Conservation (phyloP, 1,140 invertebrate genomes). For the Heterodera carotae region DNA sequence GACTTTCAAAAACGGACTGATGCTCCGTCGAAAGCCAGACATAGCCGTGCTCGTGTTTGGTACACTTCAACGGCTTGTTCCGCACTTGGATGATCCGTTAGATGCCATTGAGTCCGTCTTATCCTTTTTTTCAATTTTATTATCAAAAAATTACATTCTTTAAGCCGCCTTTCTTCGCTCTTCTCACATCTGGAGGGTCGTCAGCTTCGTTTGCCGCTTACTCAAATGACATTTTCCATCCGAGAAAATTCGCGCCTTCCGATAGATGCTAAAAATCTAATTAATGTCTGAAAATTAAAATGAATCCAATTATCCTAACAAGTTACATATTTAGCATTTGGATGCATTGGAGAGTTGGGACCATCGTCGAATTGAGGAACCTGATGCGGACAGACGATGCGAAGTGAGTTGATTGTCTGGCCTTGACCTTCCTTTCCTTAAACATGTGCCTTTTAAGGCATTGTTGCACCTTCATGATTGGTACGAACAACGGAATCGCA, state of each 20-base stretch:
- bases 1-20: constrained; percentile 14
- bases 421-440: constrained; percentile 75
- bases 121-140: neutral
- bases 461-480: constrained; percentile 23
- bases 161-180: constrained; percentile 10
- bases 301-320: neutral
- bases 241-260: neutral
- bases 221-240: constrained; percentile 3
- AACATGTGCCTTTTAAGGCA: constrained; percentile 67
- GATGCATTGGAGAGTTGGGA: constrained; percentile 82
- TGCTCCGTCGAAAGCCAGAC: constrained; percentile 12
- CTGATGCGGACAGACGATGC: constrained; percentile 81
- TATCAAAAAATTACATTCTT: neutral
- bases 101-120: constrained; percentile 20
- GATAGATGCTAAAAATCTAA: neutral
- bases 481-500: constrained; percentile 23
- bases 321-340: constrained; percentile 33
- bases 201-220: neutral
- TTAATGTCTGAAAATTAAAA: neutral
- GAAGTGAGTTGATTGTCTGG: constrained; percentile 77
- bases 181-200: constrained; percentile 25
- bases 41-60: constrained; percentile 3
- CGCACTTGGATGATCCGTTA: constrained; percentile 13
- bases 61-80: constrained; percentile 15
- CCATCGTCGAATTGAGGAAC: constrained; percentile 82